Evolutionary conservation across 2,888 invertebrate genomes (phyloP), one percentile per base, ranked within the genome.

Genomic region (Clanis bilineata): DNA sequence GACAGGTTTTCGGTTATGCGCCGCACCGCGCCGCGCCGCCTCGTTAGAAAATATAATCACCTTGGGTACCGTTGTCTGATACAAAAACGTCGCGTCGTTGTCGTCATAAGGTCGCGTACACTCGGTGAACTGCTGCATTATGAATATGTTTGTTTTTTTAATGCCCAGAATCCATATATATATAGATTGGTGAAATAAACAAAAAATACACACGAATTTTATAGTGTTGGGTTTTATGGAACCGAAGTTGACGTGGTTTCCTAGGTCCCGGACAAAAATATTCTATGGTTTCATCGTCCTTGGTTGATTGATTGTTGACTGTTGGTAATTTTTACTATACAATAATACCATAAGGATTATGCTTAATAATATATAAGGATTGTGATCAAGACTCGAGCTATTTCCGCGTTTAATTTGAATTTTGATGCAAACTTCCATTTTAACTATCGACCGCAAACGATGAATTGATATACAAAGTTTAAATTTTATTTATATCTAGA

Each of bases 1-100:
- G 51, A 51, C 51, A 10, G 51, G 51, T 51, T 51, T 51, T 51
- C 32, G 51, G 51, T 18, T 32, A 51, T 51, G 51, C 51, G 28
- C 32, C 3, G 18, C 15, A 15, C 22, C 44, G 51, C 51, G 28
- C 32, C 3, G 18, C 15, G 28, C 22, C 44, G 22, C 15, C 28
- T 18, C 28, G 15, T 15, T 32, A 15, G 28, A 15, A 15, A n/a
- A n/a, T 47, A 28, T 32, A 32, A 51, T 51, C 51, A 18, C 18
- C 32, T 51, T 3, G 51, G 47, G 51, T 51, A 28, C 51, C 51
- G 51, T 32, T 51, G 51, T 18, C 28, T 32, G 10, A 4, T 18
- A 51, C 7, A 51, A 32, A 32, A 51, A 28, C 28, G 18, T 6
- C 41, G 2, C n/a, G n/a, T n/a, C n/a, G n/a, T n/a, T 36, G 3